Percentiles rank a stretch among this genome's conserved stretches.
Evolutionary conservation across 2,113 vertebrate species (phyloP).

Genomic region (Thomomys bottae): DNA sequence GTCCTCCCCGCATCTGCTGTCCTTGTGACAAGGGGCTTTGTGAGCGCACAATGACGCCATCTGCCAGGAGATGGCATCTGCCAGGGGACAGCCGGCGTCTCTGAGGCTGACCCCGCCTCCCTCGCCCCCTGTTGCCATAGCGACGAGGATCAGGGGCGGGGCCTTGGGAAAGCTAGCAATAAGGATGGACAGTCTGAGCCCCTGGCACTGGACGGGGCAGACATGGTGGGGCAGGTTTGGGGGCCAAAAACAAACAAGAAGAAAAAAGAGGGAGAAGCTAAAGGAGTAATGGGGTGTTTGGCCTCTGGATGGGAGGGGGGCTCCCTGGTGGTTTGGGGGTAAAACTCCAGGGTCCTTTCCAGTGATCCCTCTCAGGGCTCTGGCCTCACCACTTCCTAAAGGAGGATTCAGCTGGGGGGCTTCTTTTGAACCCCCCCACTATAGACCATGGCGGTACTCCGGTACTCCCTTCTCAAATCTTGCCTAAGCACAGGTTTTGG

Average conservation of each 20-base stretch:
- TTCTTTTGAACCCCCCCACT: too few species aligned
- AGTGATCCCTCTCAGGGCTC: too few species aligned
- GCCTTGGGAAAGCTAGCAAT: not conserved
- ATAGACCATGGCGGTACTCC: too few species aligned
- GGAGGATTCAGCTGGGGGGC: too few species aligned
- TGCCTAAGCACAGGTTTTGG: not conserved
- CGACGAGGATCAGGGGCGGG: constrained; percentile 79
- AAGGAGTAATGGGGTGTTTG: fast-evolving
- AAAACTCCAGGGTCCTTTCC: too few species aligned
- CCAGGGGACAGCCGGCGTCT: constrained; percentile 66
- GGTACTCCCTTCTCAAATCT: too few species aligned
- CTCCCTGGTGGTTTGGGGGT: not conserved
- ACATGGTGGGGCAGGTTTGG: not conserved
- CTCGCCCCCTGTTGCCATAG: constrained; percentile 63
- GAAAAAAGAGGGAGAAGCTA: not conserved
- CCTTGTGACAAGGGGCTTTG: constrained; percentile 62
- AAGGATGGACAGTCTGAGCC: not conserved
- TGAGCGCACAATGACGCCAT: constrained; percentile 76
- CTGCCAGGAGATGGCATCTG: constrained; percentile 76
- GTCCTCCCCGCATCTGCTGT: constrained; percentile 73
- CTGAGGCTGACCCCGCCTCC: constrained; percentile 18
- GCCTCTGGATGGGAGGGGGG: not conserved
- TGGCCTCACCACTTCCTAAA: too few species aligned
- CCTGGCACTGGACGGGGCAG: too few species aligned
- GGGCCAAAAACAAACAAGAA: too few species aligned